Evolutionary conservation across 2,797 vertebrate species (phyloP), one percentile per base, ranked within the genome.

Genomic region (Mus caroli): DNA sequence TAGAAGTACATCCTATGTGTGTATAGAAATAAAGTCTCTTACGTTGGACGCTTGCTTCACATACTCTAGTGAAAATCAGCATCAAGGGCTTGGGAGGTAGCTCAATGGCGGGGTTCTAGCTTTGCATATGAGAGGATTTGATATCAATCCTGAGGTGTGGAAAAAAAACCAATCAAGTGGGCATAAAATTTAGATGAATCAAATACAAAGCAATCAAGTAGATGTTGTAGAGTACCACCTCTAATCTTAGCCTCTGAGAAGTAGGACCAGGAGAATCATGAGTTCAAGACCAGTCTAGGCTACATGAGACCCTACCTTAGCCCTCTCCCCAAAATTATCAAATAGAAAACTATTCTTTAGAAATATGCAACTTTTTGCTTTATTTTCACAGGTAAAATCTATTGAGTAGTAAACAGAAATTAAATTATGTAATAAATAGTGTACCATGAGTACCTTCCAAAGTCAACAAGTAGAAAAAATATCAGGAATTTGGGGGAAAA

Each of bases 321-420:
- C 9, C 14, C 12, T 46, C 7, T 6, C 7, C 34, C 22, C 3
- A 26, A 54, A 40, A 56, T 28, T 43, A 43, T 5, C 43, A 43
- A 43, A 43, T 4, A 43, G 4, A 60, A 96, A 73, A 3, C 2
- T 10, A 46, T 60, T 78, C 67, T 86, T 88, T 37, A 92, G 24
- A 94, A 88, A 28, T 58, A 56, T 52, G 69, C 24, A 91, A 54
- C 2, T 3, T 91, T 84, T 67, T 14, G 31, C 43, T 88, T n/a
- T 87, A 84, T 88, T 95, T 91, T 54, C 37, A 79, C 56, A 88
- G 43, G 54, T 84, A 94, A 91, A 40, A 28, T 78, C 17, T 88
- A 50, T 31, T 94, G 77, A 90, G 93, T 52, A 92, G 84, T 93
- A 94, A 91, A 85, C 54, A 50, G 92, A 92, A 84, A 34, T 83